Percentiles rank a stretch among this genome's conserved stretches.
Evolutionary conservation across 2,888 invertebrate species (phyloP).

Genomic region (Stictocephala bisonia): DNA sequence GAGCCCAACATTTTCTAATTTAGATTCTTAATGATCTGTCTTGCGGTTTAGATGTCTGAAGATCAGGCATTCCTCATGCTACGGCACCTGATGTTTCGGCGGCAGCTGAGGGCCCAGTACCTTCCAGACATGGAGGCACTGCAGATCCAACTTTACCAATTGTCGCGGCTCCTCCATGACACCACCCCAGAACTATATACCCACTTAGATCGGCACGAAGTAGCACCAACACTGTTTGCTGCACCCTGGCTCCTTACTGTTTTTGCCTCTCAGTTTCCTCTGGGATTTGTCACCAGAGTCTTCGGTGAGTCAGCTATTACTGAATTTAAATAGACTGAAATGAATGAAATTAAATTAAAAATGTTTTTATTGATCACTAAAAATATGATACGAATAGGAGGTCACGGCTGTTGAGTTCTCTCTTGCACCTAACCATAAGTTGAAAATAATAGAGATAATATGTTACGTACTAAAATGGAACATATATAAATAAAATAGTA

Average conservation of each 20-base stretch:
- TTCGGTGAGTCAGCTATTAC: slow-evolving; percentile 74
- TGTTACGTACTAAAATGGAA: no score
- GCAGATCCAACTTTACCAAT: slow-evolving; percentile 89
- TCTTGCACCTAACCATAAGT: no score
- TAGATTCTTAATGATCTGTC: not conserved
- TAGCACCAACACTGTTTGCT: slow-evolving; percentile 93
- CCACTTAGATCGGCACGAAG: slow-evolving; percentile 88
- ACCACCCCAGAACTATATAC: slow-evolving; percentile 85
- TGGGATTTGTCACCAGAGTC: slow-evolving; percentile 94
- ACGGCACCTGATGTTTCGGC: slow-evolving; percentile 90
- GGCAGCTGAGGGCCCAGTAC: slow-evolving; percentile 90
- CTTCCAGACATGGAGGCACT: slow-evolving; percentile 95
- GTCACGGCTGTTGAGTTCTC: no score
- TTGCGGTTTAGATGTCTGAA: slow-evolving; percentile 94
- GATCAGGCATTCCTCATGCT: slow-evolving; percentile 88
- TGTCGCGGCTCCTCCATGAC: slow-evolving; percentile 92
- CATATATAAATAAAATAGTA: no score
- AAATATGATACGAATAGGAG: no score
- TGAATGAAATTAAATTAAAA: no score
- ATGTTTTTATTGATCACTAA: no score
- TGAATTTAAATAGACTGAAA: slow-evolving; percentile 1
- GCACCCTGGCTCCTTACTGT: slow-evolving; percentile 97
- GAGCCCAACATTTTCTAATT: no score
- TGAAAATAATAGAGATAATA: no score
- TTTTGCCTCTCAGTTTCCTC: slow-evolving; percentile 96